phyloP scores from a whole-genome alignment of 2,888 invertebrate genomes.

The Heteromyza rotundicornis region DNA sequence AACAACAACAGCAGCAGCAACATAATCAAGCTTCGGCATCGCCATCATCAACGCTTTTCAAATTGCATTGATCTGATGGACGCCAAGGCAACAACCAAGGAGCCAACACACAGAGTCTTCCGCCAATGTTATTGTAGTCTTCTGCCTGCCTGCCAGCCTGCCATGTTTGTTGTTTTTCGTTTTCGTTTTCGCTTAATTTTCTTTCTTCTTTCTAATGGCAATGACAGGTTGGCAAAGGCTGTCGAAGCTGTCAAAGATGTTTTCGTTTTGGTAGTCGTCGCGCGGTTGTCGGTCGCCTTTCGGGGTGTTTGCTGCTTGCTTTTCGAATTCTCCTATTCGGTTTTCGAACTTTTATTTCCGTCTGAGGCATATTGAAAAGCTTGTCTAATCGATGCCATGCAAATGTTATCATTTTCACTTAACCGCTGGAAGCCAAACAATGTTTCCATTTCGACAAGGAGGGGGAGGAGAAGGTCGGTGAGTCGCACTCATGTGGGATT shows the following conservation, averaged over 20 bases:
- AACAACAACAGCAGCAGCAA: background rate
- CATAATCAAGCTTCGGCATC: background rate
- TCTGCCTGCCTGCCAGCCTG: background rate
- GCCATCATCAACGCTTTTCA: background rate
- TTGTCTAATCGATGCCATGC: no score
- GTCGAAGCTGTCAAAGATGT: constrained; percentile 2
- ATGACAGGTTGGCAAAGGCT: background rate
- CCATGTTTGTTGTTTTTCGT: background rate
- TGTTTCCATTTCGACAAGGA: no score
- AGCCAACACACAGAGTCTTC: background rate
- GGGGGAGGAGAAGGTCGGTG: no score
- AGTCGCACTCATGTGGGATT: no score
- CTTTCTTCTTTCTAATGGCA: background rate
- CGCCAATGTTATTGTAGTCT: background rate
- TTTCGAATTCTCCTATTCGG: no score
- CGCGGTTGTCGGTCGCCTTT: no score
- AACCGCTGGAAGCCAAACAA: no score
- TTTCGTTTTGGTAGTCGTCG: background rate
- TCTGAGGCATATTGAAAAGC: no score
- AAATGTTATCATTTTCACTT: no score
- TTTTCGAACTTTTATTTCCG: no score
- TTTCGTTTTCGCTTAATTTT: background rate
- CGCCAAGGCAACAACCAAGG: background rate
- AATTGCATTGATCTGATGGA: background rate
- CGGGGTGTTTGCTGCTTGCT: no score